A percentile compares a stretch with the other conserved stretches of the same genome.
These are phyloP conservation scores for Cartodere bifasciata DNA, from an alignment of 2,888 invertebrate species.

Conservation along the genomic window DNA sequence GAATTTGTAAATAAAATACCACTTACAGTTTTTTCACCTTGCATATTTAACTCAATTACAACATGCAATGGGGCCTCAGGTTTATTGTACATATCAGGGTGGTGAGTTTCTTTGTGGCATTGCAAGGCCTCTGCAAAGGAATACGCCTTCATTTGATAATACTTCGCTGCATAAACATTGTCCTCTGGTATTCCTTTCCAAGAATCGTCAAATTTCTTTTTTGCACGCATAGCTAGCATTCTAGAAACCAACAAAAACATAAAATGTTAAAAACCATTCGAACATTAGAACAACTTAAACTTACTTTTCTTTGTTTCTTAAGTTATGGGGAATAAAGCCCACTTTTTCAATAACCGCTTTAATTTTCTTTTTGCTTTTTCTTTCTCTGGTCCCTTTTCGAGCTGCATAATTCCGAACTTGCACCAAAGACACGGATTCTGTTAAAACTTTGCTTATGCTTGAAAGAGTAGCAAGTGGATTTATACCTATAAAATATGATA, in stretches of 20 bases:
- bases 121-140: slow-evolving; percentile 62
- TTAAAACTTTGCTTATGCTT: too few species aligned
- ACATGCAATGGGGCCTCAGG: slow-evolving; percentile 59
- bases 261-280: slow-evolving; percentile 6
- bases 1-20: slow-evolving; percentile 9
- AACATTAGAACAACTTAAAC: slow-evolving; percentile 13
- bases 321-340: slow-evolving; percentile 60
- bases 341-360: slow-evolving; percentile 64
- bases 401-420: slow-evolving; percentile 56
- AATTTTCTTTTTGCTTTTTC: slow-evolving; percentile 57
- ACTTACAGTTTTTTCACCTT: slow-evolving; percentile 54
- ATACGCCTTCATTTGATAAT: slow-evolving; percentile 48
- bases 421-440: too few species aligned
- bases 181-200: slow-evolving; percentile 43
- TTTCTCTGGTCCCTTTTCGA: slow-evolving; percentile 70
- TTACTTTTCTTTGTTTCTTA: slow-evolving; percentile 44
- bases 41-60: slow-evolving; percentile 70
- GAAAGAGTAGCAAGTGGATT: too few species aligned
- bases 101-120: slow-evolving; percentile 68
- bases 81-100: slow-evolving; percentile 68
- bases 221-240: slow-evolving; percentile 32
- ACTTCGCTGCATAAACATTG: slow-evolving; percentile 48
- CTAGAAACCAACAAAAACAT: slow-evolving; percentile 23
- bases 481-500: too few species aligned
- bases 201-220: slow-evolving; percentile 49